Percentiles rank a stretch among this genome's conserved stretches.
phyloP scores from a whole-genome alignment of 2,113 vertebrate genomes.

The Sisor rabdophorus region DNA sequence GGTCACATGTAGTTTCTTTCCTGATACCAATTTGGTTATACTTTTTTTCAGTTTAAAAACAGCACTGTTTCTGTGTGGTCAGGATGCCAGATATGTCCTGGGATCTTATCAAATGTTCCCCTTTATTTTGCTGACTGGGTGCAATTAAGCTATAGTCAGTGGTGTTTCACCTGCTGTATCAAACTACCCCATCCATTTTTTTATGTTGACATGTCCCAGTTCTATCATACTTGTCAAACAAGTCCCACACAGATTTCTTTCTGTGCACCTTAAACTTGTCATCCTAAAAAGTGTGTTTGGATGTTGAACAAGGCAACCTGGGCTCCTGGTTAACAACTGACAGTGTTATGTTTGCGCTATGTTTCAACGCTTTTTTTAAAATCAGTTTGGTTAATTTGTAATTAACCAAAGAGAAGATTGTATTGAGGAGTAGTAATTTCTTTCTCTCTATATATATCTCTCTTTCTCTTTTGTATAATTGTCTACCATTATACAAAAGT shows the following conservation, averaged over 20 bases:
- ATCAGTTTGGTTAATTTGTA: not conserved
- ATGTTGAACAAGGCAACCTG: too few relatives aligned
- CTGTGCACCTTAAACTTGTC: not conserved
- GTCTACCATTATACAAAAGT: too few relatives aligned
- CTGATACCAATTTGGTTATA: not conserved
- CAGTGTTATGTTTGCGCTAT: not conserved
- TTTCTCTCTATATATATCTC: not conserved
- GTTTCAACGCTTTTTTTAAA: too few relatives aligned
- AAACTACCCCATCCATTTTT: not conserved
- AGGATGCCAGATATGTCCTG: not conserved
- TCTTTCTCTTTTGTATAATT: not conserved
- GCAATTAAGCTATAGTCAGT: not conserved
- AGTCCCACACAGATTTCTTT: not conserved
- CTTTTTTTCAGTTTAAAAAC: not conserved
- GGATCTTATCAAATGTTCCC: not conserved
- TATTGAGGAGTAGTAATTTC: not conserved
- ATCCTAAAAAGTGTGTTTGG: not conserved
- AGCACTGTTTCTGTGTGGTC: not conserved
- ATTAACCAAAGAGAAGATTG: not conserved
- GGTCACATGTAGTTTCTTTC: not conserved
- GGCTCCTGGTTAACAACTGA: not conserved
- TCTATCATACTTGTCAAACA: slow-evolving; percentile 5
- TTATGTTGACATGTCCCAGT: not conserved
- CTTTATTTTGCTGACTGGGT: not conserved
- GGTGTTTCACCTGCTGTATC: slow-evolving; percentile 6